Evolutionary conservation across 2,113 vertebrate species (phyloP), one percentile per base, ranked within the genome.

Genomic region (Paedocypris sp.): DNA sequence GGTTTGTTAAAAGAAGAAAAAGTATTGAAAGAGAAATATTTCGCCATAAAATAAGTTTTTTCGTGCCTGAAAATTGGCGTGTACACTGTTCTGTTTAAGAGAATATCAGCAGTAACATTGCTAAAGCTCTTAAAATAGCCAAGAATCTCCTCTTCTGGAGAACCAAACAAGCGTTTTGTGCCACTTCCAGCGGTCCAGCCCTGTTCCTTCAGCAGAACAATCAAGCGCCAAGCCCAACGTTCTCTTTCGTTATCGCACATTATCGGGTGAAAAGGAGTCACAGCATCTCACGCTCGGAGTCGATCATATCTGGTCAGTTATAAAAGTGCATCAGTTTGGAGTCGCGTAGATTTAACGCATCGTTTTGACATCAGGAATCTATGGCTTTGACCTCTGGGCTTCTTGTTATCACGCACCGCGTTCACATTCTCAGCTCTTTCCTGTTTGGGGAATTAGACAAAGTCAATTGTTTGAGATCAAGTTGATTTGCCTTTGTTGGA

Each of bases 151-250:
- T 75, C 73, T 68, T n/a, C n/a, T n/a, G n/a, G n/a, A n/a, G 73
- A 76, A 80, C 74, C 61, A 70, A 67, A 62, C 47, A 69, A 72
- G 57, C 56, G 75, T 77, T 79, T 80, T 66, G 43, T 65, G 71
- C 70, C 20, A 68, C 70, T 78, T 82, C 77, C 75, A 80, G 72
- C 68, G 74, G 66, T 74, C 81, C 74, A 73, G 36, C 80, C 79
- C 80, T 69, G 59, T 65, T 77, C 69, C 75, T 79, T 73, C 76
- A 77, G 71, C 65, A 81, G 72, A 84, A 86, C 80, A 84, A 82
- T 83, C 72, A 72, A 66, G 77, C 39, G 43, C 15, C 38, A 38
- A 8, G n/a, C 15, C 46, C 58, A 45, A 47, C 46, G 48, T 62
- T 60, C 33, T 31, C 13, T 28, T 28, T 42, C 36, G 28, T 41